A percentile compares a stretch with the other conserved stretches of the same genome.
These are phyloP conservation scores for Nematolebias whitei DNA, from an alignment of 2,113 vertebrate genomes.

Conservation along the genomic window DNA sequence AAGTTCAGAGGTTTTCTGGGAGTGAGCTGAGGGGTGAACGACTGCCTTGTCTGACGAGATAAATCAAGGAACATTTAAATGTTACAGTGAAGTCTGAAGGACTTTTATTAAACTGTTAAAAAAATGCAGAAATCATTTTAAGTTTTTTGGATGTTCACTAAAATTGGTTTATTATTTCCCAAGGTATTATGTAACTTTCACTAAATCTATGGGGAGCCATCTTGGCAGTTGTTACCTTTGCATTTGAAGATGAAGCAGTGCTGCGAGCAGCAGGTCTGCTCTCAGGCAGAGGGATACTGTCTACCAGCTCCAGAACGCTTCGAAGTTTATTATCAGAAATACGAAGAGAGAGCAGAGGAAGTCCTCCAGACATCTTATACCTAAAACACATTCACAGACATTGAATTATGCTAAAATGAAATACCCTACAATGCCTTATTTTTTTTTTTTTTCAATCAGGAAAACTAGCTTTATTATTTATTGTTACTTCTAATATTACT, in stretches of 20 bases:
- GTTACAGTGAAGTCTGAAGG: background rate
- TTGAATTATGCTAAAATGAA: no score
- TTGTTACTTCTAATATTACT: no score
- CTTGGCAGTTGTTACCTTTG: conserved; percentile 74
- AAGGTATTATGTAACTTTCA: background rate
- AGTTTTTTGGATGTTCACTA: background rate
- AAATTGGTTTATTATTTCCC: background rate
- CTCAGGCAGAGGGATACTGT: conserved; percentile 92
- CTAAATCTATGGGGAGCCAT: background rate
- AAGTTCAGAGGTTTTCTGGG: conserved; percentile 76
- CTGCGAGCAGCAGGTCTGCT: conserved; percentile 67
- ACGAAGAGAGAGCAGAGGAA: conserved; percentile 89
- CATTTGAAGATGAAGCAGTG: conserved; percentile 56
- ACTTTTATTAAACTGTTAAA: background rate
- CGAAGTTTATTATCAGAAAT: conserved; percentile 92
- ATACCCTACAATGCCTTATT: no score
- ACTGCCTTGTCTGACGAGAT: conserved; percentile 77
- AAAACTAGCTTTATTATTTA: no score
- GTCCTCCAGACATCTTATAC: conserved; percentile 90
- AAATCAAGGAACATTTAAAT: conserved; percentile 5
- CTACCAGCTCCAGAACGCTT: conserved; percentile 86
- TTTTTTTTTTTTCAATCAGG: no score
- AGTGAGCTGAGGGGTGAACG: conserved; percentile 82
- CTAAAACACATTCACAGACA: conserved; percentile 72
- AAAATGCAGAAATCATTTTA: background rate